Base-by-base conservation (phyloP, 1,140 invertebrate species). In the Tetragonula clypearis region DNA sequence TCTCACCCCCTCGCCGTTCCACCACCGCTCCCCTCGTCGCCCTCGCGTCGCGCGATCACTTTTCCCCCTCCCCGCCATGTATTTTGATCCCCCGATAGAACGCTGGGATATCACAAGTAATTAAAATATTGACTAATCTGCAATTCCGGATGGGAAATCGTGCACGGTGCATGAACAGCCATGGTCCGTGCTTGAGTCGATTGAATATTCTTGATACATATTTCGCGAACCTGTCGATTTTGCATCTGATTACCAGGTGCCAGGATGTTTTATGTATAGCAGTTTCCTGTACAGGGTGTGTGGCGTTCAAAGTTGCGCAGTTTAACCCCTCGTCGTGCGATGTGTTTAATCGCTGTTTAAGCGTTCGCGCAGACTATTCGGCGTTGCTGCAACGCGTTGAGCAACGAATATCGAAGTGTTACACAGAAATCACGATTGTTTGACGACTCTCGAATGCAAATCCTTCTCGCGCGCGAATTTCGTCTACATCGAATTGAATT, bases 81-180 rank as follows among this genome's bases (percentile, higher is more conserved):
- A 26, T 62, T n/a, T n/a, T n/a, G 14, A 35, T 53, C 60, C 76
- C 60, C 41, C 76, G 58, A 12, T 49, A 21, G 26, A 35, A 41
- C 35, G 17, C 26, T 6, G 9, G 15, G 2, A 30, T 65, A 55
- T 41, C 41, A 6, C 35, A 21, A 23, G 76, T 79, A 73, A 84
- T 84, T 84, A 84, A 84, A 84, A 84, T 79, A 84, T 84, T 79
- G 77, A 79, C 68, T 73, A 62, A 84, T 78, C 74, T 49, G 73
- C 53, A 55, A 76, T 76, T 68, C 26, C 30, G n/a, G 41, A 53
- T 55, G 72, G 49, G 75, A 82, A 81, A 81, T 73, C 69, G 35
- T 21, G 23, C 41, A 56, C 65, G 53, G 19, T 53, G 58, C 35
- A 65, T 35, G 30, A 53, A 26, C 73, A 30, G 12, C 55, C 19